Conservation (phyloP, 2,113 vertebrate genomes). For the Pagrus major region DNA sequence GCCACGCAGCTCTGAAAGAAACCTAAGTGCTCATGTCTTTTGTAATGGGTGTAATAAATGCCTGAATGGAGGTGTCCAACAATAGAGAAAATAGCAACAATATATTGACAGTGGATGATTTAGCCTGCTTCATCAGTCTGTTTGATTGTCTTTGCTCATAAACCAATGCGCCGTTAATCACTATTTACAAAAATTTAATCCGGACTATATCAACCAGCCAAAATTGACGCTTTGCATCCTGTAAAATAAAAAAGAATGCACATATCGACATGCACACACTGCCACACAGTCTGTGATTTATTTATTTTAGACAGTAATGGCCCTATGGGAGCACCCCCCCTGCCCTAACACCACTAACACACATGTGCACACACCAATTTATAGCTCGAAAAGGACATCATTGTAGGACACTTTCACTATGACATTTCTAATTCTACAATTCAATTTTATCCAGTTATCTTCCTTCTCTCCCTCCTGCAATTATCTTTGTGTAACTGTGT, state of each 20-base stretch:
- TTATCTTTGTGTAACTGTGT: no score
- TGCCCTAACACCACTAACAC: no score
- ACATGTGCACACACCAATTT: no score
- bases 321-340: no score
- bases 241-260: conserved; percentile 15
- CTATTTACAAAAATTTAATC: conserved; percentile 59
- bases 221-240: conserved; percentile 14
- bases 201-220: conserved; percentile 37
- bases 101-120: conserved; percentile 37
- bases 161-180: conserved; percentile 37
- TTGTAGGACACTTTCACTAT: no score
- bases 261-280: not conserved
- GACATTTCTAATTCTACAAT: no score
- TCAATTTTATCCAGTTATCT: no score
- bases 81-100: conserved; percentile 44
- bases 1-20: conserved; percentile 40
- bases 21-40: conserved; percentile 52
- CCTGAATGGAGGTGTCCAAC: conserved; percentile 56
- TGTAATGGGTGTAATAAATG: conserved; percentile 62
- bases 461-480: no score
- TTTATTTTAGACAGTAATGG: no score
- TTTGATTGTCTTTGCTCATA: conserved; percentile 46
- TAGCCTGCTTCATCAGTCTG: conserved; percentile 36
- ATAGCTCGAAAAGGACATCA: no score
- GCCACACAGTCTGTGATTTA: no score